A percentile compares a stretch with the other conserved stretches of the same genome.
phyloP scores from a whole-genome alignment of 2,113 vertebrate genomes.

The Dasyurus viverrinus region DNA sequence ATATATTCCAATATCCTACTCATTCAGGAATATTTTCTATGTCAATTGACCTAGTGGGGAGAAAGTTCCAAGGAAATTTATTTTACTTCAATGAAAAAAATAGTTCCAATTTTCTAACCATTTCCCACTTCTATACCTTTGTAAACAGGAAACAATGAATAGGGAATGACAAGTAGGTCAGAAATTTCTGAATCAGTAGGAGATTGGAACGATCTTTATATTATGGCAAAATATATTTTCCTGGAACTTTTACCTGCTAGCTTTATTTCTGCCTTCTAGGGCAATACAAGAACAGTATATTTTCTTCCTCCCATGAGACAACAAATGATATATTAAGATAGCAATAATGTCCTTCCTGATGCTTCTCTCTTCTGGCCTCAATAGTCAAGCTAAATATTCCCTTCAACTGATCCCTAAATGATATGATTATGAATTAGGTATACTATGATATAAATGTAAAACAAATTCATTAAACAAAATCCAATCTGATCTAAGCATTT shows the following conservation, averaged over 20 bases:
- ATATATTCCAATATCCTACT: too few relatives aligned
- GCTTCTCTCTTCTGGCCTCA: not conserved
- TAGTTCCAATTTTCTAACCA: not conserved
- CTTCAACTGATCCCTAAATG: not conserved
- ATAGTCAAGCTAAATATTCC: not conserved
- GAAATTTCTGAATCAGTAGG: not conserved
- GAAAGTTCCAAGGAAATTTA: not conserved
- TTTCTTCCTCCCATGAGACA: not conserved
- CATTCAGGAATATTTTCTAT: not conserved
- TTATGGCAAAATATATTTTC: not conserved
- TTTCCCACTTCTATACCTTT: not conserved
- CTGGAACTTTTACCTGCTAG: not conserved
- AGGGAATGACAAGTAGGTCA: not conserved
- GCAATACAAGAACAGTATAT: not conserved
- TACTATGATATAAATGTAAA: not conserved
- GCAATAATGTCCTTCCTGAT: not conserved
- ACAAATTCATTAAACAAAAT: not conserved
- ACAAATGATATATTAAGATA: not conserved
- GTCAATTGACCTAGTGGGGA: not conserved
- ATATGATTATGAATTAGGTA: not conserved
- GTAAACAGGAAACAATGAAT: not conserved
- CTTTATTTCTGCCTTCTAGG: not conserved
- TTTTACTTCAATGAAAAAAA: not conserved
- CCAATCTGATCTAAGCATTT: not conserved
- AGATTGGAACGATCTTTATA: not conserved